phyloP scores from a whole-genome alignment of 2,888 invertebrate species.

The Dioctria rufipes region DNA sequence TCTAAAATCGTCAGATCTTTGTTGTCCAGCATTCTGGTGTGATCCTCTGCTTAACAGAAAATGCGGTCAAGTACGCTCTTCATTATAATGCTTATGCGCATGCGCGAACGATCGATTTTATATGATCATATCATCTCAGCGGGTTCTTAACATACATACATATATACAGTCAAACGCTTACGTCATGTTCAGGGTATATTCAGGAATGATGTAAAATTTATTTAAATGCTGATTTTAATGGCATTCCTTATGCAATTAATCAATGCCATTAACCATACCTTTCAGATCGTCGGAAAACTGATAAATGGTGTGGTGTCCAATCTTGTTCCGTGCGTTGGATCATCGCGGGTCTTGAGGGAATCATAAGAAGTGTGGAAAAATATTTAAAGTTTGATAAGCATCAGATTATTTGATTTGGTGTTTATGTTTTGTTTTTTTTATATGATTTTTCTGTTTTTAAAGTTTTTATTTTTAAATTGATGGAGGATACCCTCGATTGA shows the following conservation, averaged over 20 bases:
- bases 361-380: no score
- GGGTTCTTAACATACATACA: not conserved
- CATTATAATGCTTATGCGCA: constrained; percentile 27
- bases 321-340: no score
- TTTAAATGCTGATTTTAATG: constrained; percentile 41
- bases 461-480: no score
- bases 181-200: not conserved
- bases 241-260: constrained; percentile 39
- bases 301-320: constrained; percentile 3
- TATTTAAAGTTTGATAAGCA: no score
- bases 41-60: not conserved
- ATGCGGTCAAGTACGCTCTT: constrained; percentile 40
- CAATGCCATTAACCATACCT: constrained; percentile 38
- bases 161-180: not conserved
- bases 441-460: no score
- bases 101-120: constrained; percentile 20
- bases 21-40: constrained; percentile 18
- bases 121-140: constrained; percentile 30
- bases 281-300: constrained; percentile 20
- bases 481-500: no score
- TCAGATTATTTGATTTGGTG: no score
- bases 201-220: constrained; percentile 26
- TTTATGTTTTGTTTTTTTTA: no score
- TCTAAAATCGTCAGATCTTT: not conserved
- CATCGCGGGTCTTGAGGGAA: no score